Conservation (phyloP, 2,113 vertebrate species). For the Megaceryle torquata region DNA sequence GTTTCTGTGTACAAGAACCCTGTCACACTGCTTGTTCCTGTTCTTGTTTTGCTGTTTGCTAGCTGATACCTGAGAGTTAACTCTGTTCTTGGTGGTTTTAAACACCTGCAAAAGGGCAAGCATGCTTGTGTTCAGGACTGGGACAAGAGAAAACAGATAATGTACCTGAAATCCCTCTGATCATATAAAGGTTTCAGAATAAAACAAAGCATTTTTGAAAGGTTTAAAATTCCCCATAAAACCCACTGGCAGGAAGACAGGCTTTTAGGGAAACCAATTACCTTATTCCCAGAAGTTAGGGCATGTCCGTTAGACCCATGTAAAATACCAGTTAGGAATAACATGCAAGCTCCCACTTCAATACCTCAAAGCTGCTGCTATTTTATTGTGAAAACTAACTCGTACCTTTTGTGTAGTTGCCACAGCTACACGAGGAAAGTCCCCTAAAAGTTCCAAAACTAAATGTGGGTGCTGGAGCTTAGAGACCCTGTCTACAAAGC, state of each 20-base stretch:
- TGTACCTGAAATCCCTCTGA: not conserved
- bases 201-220: not conserved
- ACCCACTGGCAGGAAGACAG: not conserved
- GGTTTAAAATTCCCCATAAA: not conserved
- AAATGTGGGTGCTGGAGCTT: slow-evolving; percentile 5
- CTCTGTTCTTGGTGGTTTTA: not conserved
- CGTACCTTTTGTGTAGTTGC: not conserved
- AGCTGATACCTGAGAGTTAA: not conserved
- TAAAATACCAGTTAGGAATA: not conserved
- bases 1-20: not conserved
- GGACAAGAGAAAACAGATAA: not conserved
- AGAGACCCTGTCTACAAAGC: not conserved
- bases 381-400: not conserved
- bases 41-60: not conserved
- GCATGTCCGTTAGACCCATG: not conserved
- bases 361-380: not conserved
- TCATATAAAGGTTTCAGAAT: not conserved
- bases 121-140: not conserved
- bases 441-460: not conserved
- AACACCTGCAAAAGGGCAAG: not conserved
- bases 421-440: not conserved
- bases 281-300: not conserved
- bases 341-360: not conserved
- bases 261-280: not conserved
- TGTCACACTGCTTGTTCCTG: not conserved